Evolutionary conservation across 1,140 invertebrate species (phyloP).

Genomic region (Homalodisca vitripennis): DNA sequence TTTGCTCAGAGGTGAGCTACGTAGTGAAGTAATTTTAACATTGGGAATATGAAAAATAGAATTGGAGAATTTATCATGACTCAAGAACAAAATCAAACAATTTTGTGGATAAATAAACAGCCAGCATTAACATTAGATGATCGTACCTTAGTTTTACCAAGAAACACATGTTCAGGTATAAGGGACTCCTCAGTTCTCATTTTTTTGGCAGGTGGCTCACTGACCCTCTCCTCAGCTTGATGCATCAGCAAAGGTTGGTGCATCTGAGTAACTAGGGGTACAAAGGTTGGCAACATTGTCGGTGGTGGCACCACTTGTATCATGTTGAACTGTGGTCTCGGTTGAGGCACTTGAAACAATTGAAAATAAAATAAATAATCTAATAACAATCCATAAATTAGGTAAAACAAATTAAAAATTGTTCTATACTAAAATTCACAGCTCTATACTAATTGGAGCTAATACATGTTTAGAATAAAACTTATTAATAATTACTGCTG

Average conservation of each 20-base stretch:
- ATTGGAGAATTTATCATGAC: too few species aligned
- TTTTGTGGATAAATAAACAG: too few species aligned
- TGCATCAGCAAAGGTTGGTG: too few species aligned
- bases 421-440: not conserved
- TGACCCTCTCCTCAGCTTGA: constrained; percentile 52
- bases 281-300: constrained; percentile 42
- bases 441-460: too few species aligned
- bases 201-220: constrained; percentile 87
- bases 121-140: too few species aligned
- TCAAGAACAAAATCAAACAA: too few species aligned
- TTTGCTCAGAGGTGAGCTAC: too few species aligned
- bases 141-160: constrained; percentile 58
- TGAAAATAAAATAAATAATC: not conserved
- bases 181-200: constrained; percentile 89
- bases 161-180: constrained; percentile 83
- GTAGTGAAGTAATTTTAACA: too few species aligned
- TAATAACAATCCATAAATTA: not conserved
- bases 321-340: constrained; percentile 53
- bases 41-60: too few species aligned
- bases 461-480: too few species aligned
- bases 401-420: not conserved
- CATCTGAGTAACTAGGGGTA: constrained; percentile 40
- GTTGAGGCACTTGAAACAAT: constrained; percentile 49
- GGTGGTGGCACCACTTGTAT: constrained; percentile 46
- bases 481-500: too few species aligned